Evolutionary conservation across 1,140 invertebrate genomes (phyloP), one percentile per base, ranked within the genome.

Genomic region (Samia ricini): DNA sequence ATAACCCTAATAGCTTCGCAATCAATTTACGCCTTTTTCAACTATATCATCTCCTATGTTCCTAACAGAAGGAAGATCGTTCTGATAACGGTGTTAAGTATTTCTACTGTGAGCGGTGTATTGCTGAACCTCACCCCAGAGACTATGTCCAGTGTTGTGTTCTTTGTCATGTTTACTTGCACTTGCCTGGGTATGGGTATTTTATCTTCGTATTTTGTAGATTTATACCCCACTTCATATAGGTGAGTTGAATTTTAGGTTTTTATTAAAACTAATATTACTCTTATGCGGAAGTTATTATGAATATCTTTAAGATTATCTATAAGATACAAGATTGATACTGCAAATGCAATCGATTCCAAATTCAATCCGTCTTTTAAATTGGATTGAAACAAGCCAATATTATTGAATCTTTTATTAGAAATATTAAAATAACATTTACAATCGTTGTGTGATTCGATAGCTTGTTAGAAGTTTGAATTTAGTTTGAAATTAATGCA

Each of bases 121-220:
- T 50, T 68, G 0, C 59, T 88, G 8, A 85, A 78, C 57, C 24
- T 84, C 29, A 80, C 77, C 26, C 88, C 88, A 2, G 83, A 88
- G 20, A 79, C 83, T 0, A 71, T 88, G 8, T 83, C 88, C 1
- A 85, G 84, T 26, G 76, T 87, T 5, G 65, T 88, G n/a, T 70
- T 90, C 8, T 88, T 88, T 59, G 72, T 88, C 68, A 57, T 79
- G 12, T 88, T 90, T 49, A 85, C 82, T 1, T 82, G 83, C 42
- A 88, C 85, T 0, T 85, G 81, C 23, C 66, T 88, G 0, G 77
- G 75, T 0, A 88, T 88, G 81, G 88, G 88, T 0, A 88, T 90
- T 1, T 6, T 90, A 58, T 83, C 88, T 0, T 83, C 85, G 1
- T 90, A 81, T 61, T 88, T 88, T 56, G 86, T 90, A 48, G 86